Base-by-base conservation (phyloP, 2,888 invertebrate species). In the Zygogramma bicolorata region DNA sequence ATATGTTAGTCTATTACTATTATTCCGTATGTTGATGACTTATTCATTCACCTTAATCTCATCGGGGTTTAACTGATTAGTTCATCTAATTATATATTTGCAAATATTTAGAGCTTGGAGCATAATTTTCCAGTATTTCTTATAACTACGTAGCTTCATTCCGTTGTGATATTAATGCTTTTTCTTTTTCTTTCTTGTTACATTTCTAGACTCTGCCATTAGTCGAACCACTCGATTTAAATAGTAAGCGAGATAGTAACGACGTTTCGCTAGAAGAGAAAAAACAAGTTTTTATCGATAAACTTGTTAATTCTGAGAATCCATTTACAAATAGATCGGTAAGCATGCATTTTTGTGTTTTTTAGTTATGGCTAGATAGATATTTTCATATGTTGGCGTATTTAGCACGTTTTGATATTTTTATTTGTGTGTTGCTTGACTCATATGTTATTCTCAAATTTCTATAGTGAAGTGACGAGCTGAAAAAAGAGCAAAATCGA, bases 261-360 rank as follows among this genome's bases (percentile, higher is more conserved):
- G 73, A 75, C 62, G 70, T 74, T 72, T 59, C 74, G 63, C 65
- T 83, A 81, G 84, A 83, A 76, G 80, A 82, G 74, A 81, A 81
- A 80, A 84, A 84, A 76, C 83, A 79, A 79, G 82, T 83, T 79
- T 84, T 83, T 79, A 81, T 82, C 78, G 82, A 84, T 80, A 83
- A 80, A 77, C 79, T 83, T 77, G 77, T 79, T 77, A 80, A 80
- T 80, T 82, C 81, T 71, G 84, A 84, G 75, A 82, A 81, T 79
- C 82, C 83, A 76, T 82, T 84, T 78, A 79, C 81, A 76, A 80
- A 82, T 83, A 84, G 84, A 85, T 84, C 84, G 85, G 85, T 85
- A 85, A 85, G 85, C 84, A 85, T 85, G 85, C 77, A 66, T 77
- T 76, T 80, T 77, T 70, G 29, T 63, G 27, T 63, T 63, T 25